Conservation (phyloP, 2,797 vertebrate genomes). For the Tenualosa thibaudeaui region DNA sequence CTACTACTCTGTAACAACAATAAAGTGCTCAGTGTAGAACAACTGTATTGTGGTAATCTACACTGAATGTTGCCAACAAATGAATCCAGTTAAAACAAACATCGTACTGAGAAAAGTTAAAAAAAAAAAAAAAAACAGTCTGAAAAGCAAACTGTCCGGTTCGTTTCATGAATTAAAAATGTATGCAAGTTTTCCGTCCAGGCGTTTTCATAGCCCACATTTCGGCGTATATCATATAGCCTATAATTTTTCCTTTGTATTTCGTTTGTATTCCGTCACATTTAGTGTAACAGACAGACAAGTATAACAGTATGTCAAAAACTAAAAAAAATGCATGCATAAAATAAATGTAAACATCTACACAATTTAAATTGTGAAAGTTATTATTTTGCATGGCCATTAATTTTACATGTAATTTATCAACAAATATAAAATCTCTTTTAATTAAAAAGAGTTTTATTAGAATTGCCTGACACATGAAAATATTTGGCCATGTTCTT, state of each 20-base stretch:
- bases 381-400: not conserved
- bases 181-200: not conserved
- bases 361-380: not conserved
- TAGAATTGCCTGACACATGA: not conserved
- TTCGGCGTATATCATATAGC: too few relatives aligned
- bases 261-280: not conserved
- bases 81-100: slow-evolving; percentile 24
- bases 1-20: not conserved
- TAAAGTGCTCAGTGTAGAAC: not conserved
- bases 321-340: too few relatives aligned
- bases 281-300: not conserved
- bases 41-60: slow-evolving; percentile 24
- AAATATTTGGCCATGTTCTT: not conserved
- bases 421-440: not conserved
- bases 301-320: too few relatives aligned
- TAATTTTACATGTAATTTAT: not conserved
- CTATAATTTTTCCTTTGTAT: not conserved
- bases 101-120: slow-evolving; percentile 16
- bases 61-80: slow-evolving; percentile 1
- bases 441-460: not conserved
- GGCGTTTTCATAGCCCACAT: not conserved
- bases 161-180: not conserved
- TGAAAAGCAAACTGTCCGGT: not conserved
- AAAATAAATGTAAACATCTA: too few relatives aligned
- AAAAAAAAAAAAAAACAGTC: not conserved